These are phyloP conservation scores for Sarcophaga variegata DNA, from an alignment of 2,888 invertebrate genomes.

Conservation along the genomic window DNA sequence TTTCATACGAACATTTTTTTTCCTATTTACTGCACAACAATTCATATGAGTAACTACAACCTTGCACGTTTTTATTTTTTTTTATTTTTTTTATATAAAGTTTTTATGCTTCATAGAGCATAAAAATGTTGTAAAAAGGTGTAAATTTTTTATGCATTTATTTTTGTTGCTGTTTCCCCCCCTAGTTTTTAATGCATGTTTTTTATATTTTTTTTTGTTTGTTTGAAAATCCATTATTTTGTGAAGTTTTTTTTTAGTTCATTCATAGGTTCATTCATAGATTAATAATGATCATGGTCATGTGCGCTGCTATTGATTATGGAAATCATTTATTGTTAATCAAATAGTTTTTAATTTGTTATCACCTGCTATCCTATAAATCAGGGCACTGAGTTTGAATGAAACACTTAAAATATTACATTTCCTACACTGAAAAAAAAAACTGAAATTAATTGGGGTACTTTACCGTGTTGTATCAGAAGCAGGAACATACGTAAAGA, in stretches of 20 bases:
- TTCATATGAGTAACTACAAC: conserved; percentile 59
- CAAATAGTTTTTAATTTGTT: not conserved
- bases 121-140: conserved; percentile 63
- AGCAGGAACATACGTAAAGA: too few relatives aligned
- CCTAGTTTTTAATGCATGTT: too few relatives aligned
- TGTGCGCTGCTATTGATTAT: not conserved
- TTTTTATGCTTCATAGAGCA: conserved; percentile 65
- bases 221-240: conserved; percentile 28
- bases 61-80: conserved; percentile 48
- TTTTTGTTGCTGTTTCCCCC: not conserved
- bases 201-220: conserved; percentile 11
- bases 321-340: not conserved
- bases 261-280: not conserved
- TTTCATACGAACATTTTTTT: conserved; percentile 18
- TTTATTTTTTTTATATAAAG: conserved; percentile 20
- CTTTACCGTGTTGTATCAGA: too few relatives aligned
- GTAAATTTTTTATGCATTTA: conserved; percentile 45
- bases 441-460: too few relatives aligned
- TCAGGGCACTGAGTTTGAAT: not conserved
- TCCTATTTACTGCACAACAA: conserved; percentile 48
- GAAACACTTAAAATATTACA: too few relatives aligned
- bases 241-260: not conserved
- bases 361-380: not conserved
- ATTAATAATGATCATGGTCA: not conserved
- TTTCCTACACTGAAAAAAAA: too few relatives aligned